Conservation (phyloP, 2,888 invertebrate species). For the Microdon myrmicae region DNA sequence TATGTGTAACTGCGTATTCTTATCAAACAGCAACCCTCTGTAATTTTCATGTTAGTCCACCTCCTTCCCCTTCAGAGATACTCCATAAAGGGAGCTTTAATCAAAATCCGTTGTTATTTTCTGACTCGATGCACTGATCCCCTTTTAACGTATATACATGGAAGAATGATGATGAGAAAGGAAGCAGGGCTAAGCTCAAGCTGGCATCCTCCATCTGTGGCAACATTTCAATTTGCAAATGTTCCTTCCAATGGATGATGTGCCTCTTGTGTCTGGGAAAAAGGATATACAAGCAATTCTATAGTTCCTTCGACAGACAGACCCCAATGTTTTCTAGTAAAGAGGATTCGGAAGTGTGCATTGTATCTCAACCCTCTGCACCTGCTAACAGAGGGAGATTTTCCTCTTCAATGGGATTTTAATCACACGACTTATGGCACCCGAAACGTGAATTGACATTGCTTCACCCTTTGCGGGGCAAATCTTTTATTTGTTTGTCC, state of each 20-base stretch:
- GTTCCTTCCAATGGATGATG: slow-evolving; percentile 54
- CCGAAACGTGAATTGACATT: slow-evolving; percentile 65
- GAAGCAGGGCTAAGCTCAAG: slow-evolving; percentile 22
- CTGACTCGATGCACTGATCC: slow-evolving; percentile 72
- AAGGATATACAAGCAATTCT: slow-evolving; percentile 22
- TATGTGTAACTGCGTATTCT: slow-evolving; percentile 19
- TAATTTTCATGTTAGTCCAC: not conserved
- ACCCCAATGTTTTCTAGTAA: slow-evolving; percentile 41
- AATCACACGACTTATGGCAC: slow-evolving; percentile 68
- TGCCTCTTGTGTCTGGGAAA: slow-evolving; percentile 30
- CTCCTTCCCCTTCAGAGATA: slow-evolving; percentile 17
- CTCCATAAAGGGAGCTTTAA: slow-evolving; percentile 66
- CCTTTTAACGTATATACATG: slow-evolving; percentile 21
- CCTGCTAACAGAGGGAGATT: slow-evolving; percentile 50
- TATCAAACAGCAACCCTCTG: slow-evolving; percentile 20
- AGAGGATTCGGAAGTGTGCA: slow-evolving; percentile 47
- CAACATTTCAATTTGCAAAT: slow-evolving; percentile 52
- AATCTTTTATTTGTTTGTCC: slow-evolving; percentile 42
- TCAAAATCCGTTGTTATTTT: slow-evolving; percentile 71
- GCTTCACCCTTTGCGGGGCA: slow-evolving; percentile 30
- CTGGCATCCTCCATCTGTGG: slow-evolving; percentile 51
- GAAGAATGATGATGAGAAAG: not conserved
- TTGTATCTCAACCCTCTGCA: slow-evolving; percentile 43
- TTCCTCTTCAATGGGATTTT: slow-evolving; percentile 62
- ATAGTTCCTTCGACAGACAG: slow-evolving; percentile 6